phyloP scores from a whole-genome alignment of 2,797 vertebrate genomes.

The Tenualosa thibaudeaui region DNA sequence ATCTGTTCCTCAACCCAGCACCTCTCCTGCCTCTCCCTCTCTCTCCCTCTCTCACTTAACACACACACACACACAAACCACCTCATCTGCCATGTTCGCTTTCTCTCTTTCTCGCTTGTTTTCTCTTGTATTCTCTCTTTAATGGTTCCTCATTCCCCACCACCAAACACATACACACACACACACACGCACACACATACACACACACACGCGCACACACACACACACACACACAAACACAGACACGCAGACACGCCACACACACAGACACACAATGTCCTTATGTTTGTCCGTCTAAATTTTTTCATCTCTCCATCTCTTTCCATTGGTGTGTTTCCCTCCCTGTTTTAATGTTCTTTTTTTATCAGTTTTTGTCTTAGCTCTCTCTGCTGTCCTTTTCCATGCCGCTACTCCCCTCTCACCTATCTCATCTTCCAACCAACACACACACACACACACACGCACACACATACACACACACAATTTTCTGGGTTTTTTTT shows the following conservation, averaged over 20 bases:
- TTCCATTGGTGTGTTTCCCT: background rate
- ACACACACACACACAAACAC: too few relatives aligned
- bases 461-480: conserved; percentile 27
- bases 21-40: conserved; percentile 9
- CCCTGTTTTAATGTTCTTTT: background rate
- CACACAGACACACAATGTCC: too few relatives aligned
- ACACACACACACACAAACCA: too few relatives aligned
- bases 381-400: background rate
- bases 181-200: too few relatives aligned
- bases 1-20: conserved; percentile 56
- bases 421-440: background rate
- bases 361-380: background rate
- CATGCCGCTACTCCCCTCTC: background rate
- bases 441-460: too few relatives aligned
- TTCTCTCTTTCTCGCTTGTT: background rate
- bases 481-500: conserved; percentile 47
- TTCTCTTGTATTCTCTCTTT: background rate
- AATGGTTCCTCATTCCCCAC: too few relatives aligned
- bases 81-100: background rate
- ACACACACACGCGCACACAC: too few relatives aligned
- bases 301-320: background rate
- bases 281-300: background rate
- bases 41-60: background rate
- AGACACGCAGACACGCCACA: too few relatives aligned
- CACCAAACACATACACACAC: background rate